Conservation (phyloP, 2,888 invertebrate genomes). For the Eupithecia centaureata region DNA sequence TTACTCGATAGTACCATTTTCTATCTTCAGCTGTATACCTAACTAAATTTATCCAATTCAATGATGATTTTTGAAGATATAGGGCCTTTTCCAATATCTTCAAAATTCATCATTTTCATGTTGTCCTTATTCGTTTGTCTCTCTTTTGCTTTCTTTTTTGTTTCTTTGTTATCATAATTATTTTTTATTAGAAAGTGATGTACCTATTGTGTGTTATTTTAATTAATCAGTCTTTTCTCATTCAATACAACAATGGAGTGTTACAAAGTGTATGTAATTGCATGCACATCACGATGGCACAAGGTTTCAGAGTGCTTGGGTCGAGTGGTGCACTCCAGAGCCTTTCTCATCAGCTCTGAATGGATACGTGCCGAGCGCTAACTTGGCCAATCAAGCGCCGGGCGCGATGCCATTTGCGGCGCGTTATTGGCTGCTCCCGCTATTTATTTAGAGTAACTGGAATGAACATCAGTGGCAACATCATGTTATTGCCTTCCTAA, state of each 20-base stretch:
- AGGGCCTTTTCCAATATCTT: too few relatives aligned
- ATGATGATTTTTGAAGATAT: too few relatives aligned
- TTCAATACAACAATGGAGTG: slow-evolving; percentile 40
- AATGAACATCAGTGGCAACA: slow-evolving; percentile 18
- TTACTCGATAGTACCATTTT: too few relatives aligned
- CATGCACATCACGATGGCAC: slow-evolving; percentile 48
- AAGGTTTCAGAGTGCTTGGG: slow-evolving; percentile 49
- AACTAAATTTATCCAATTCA: too few relatives aligned
- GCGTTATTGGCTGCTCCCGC: slow-evolving; percentile 55
- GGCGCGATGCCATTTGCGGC: slow-evolving; percentile 57
- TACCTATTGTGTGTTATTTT: too few relatives aligned
- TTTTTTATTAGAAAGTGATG: too few relatives aligned
- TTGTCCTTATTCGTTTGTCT: too few relatives aligned
- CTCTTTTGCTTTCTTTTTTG: too few relatives aligned
- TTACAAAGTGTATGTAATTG: slow-evolving; percentile 58
- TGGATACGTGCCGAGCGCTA: slow-evolving; percentile 77
- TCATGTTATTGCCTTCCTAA: slow-evolving; percentile 9
- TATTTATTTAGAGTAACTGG: slow-evolving; percentile 24
- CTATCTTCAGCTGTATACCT: too few relatives aligned
- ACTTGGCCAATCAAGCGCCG: slow-evolving; percentile 71
- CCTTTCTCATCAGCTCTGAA: slow-evolving; percentile 62
- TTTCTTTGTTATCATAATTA: too few relatives aligned
- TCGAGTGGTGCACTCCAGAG: slow-evolving; percentile 50
- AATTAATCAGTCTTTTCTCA: too few relatives aligned
- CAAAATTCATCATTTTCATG: too few relatives aligned